A percentile compares a stretch with the other conserved stretches of the same genome.
phyloP scores from a whole-genome alignment of 2,888 invertebrate genomes.

The Piscicola geometra region DNA sequence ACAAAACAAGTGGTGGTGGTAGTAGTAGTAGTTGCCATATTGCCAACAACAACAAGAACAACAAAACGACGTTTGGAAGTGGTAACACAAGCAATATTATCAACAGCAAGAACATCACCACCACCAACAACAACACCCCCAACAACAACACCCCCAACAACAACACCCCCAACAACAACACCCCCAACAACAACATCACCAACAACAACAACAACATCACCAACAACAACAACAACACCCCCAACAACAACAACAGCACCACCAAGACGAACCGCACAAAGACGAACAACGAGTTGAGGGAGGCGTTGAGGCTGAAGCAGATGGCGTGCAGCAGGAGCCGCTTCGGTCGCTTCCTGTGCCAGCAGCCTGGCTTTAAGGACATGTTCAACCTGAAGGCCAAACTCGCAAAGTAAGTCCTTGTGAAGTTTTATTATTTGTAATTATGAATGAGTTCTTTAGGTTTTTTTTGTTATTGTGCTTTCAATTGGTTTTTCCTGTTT shows the following conservation, averaged over 20 bases:
- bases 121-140: background rate
- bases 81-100: too few relatives aligned
- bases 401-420: background rate
- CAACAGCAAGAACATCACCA: too few relatives aligned
- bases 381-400: constrained; percentile 3
- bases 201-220: background rate
- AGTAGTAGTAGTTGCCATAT: too few relatives aligned
- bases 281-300: constrained; percentile 4
- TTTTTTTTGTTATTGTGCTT: background rate
- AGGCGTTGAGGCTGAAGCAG: constrained; percentile 1
- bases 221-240: background rate
- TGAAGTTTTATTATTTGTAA: background rate
- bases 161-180: too few relatives aligned
- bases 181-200: too few relatives aligned
- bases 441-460: background rate
- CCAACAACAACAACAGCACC: background rate
- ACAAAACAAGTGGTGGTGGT: background rate
- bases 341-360: background rate
- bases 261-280: background rate
- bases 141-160: background rate
- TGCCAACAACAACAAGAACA: too few relatives aligned
- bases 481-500: background rate
- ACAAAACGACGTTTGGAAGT: too few relatives aligned
- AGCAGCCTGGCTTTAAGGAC: constrained; percentile 8
- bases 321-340: background rate